Evolutionary conservation across 2,113 vertebrate genomes (phyloP).

Genomic region (Chauna torquata): DNA sequence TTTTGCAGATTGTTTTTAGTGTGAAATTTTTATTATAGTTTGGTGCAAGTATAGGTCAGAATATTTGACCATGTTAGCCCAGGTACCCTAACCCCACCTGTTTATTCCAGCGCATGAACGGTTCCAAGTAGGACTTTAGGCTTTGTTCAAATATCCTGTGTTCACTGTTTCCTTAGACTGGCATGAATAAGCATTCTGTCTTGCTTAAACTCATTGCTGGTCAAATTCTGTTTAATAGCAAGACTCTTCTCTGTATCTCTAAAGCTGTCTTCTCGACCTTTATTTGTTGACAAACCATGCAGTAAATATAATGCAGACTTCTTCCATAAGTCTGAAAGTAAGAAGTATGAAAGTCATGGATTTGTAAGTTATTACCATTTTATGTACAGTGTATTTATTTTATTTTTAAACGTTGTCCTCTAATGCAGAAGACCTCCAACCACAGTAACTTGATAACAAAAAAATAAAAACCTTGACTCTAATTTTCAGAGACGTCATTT

Average conservation of each 20-base stretch:
- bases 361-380: background rate
- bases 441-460: background rate
- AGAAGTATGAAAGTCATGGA: background rate
- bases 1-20: background rate
- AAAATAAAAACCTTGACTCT: background rate
- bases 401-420: background rate
- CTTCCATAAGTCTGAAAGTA: background rate
- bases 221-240: background rate
- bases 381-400: background rate
- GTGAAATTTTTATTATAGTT: background rate
- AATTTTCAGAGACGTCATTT: background rate
- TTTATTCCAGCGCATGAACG: background rate
- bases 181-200: background rate
- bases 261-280: background rate
- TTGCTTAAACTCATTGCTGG: background rate
- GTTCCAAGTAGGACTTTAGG: background rate
- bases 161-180: background rate
- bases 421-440: background rate
- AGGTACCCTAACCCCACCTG: background rate
- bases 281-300: background rate
- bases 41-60: background rate
- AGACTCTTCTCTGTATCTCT: background rate
- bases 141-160: background rate
- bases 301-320: background rate
- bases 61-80: background rate